phyloP scores from a whole-genome alignment of 2,888 invertebrate genomes.

The Lithosia quadra region DNA sequence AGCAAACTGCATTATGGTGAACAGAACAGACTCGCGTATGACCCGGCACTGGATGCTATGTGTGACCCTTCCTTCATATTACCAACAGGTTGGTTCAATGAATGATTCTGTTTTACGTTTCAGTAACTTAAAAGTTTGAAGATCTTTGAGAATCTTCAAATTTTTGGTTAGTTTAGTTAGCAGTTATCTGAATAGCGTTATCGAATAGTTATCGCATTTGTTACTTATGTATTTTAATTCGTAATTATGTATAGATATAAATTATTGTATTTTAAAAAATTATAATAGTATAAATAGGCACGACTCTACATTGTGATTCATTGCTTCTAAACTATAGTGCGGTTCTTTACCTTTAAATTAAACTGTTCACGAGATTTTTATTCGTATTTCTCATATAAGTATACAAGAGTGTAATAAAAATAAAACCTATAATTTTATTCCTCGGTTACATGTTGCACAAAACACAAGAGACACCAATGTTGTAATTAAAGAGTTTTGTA shows the following conservation, averaged over 20 bases:
- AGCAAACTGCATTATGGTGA: conserved; percentile 75
- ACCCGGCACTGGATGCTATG: conserved; percentile 73
- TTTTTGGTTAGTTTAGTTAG: too few species aligned
- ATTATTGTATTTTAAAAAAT: neutral
- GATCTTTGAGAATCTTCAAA: too few species aligned
- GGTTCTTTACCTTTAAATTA: neutral
- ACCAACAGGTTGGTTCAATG: conserved; percentile 70
- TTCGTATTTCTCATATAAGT: neutral
- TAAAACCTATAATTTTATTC: neutral
- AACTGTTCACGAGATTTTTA: neutral
- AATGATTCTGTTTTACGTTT: neutral
- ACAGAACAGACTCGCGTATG: conserved; percentile 76
- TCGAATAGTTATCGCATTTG: too few species aligned
- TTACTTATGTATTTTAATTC: neutral
- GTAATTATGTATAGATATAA: neutral
- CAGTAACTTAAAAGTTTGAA: neutral
- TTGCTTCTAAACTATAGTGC: neutral
- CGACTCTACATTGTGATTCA: neutral
- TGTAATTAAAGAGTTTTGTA: neutral
- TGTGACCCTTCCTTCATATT: conserved; percentile 77
- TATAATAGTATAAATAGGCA: neutral
- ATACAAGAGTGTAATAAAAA: neutral
- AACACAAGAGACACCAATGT: neutral
- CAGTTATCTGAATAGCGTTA: too few species aligned
- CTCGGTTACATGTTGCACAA: neutral